Evolutionary conservation across 1,140 invertebrate genomes (phyloP), one percentile per base, ranked within the genome.

Genomic region (Ridgeia piscesae): DNA sequence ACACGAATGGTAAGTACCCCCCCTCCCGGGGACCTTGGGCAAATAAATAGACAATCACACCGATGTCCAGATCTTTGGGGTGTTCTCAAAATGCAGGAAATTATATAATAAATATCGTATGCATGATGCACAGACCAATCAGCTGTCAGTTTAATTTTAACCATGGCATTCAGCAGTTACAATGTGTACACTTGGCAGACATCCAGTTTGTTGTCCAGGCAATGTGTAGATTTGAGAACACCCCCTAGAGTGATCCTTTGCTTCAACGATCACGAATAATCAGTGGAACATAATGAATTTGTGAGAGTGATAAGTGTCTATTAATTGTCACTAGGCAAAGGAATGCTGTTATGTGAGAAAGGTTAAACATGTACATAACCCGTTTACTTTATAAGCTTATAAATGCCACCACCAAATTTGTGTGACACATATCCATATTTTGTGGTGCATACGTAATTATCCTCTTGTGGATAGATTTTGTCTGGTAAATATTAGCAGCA

Each of bases 1-100:
- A 99, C 95, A 99, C 99, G 0, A 98, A 98, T 96, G 99, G 58
- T 77, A 21, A 77, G 58, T 77, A 21, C 27, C 58, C 2, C 27
- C 4, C 27, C 58, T 21, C 58, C 58, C 14, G 17, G 27, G 27
- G 27, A 31, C 58, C 27, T 77, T 77, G 58, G 27, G 27, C 27
- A 77, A 14, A 77, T 21, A 17, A 42, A 42, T 42, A 42, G 4
- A 42, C 42, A 42, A 42, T 42, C 42, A 42, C 42, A 42, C 58
- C 27, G 4, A 21, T 77, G 14, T 31, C 58, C 58, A 77, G 58
- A 21, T 77, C 6, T 77, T 77, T 77, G 58, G 58, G 58, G 58
- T 77, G 58, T 77, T 77, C 58, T 77, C 8, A 77, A 77, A 31
- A 14, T 77, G 58, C 2, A 27, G 11, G 11, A 77, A 77, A 77